phyloP scores from a whole-genome alignment of 2,113 vertebrate species.

The Chauna torquata region DNA sequence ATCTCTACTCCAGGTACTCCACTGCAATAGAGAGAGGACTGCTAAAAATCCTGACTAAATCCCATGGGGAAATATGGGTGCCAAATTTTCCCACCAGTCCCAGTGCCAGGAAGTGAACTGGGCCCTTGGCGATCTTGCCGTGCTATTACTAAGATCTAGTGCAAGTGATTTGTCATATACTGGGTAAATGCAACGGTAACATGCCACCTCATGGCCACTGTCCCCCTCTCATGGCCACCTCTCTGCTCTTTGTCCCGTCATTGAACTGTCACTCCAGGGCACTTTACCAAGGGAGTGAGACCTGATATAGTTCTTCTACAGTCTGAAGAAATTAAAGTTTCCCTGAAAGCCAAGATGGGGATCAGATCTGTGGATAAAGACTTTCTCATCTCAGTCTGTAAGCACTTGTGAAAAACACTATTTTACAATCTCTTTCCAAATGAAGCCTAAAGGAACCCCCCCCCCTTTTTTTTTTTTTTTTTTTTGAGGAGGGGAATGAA shows the following conservation, averaged over 20 bases:
- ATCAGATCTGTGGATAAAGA: not conserved
- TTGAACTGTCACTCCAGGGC: not conserved
- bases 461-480: too few relatives aligned
- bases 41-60: not conserved
- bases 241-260: not conserved
- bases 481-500: not conserved
- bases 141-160: not conserved
- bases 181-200: not conserved
- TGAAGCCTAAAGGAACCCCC: rapidly evolving
- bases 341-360: not conserved
- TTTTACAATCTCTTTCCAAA: not conserved
- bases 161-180: not conserved
- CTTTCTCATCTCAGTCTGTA: not conserved
- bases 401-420: not conserved
- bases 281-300: not conserved
- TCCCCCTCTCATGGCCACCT: not conserved
- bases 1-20: rapidly evolving
- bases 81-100: not conserved
- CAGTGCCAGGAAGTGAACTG: not conserved
- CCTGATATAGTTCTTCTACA: not conserved
- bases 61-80: not conserved
- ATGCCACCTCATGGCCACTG: not conserved
- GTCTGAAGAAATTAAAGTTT: not conserved
- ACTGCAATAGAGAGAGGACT: not conserved
- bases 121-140: not conserved